Percentiles rank a stretch among this genome's conserved stretches.
These are phyloP conservation scores for Motacilla alba DNA, from an alignment of 2,113 vertebrate species.

Conservation along the genomic window DNA sequence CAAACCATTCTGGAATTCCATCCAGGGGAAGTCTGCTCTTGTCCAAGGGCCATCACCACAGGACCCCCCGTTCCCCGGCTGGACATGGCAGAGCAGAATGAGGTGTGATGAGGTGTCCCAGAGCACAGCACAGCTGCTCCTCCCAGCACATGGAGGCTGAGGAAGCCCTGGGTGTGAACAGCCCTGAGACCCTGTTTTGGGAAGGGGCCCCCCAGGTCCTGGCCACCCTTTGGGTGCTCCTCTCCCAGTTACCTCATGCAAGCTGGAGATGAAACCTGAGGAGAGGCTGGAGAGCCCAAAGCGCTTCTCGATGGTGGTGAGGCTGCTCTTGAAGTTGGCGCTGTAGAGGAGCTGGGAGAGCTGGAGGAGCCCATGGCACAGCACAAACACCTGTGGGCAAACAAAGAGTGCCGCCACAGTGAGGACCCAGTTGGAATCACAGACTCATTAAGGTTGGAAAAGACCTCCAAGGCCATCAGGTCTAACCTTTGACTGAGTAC, in stretches of 20 bases:
- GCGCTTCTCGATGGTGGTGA: conserved; percentile 94
- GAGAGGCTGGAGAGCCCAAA: conserved; percentile 94
- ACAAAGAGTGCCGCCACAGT: background rate
- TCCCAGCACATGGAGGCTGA: accelerated
- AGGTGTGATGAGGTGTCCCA: background rate
- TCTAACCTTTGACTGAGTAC: background rate
- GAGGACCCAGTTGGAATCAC: background rate
- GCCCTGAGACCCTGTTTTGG: background rate
- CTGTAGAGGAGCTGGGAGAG: conserved; percentile 93
- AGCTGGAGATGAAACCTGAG: conserved; percentile 92
- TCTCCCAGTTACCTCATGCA: conserved; percentile 85
- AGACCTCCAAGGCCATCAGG: background rate
- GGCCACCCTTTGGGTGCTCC: background rate
- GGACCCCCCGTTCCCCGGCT: accelerated
- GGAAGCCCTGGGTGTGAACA: background rate
- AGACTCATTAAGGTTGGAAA: background rate
- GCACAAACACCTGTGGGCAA: conserved; percentile 84
- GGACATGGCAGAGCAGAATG: background rate
- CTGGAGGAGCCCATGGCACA: conserved; percentile 92
- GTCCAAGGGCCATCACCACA: background rate
- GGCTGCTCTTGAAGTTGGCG: conserved; percentile 95
- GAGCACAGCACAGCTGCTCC: background rate
- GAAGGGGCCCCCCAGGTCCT: background rate
- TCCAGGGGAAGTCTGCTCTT: background rate
- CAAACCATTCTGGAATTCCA: background rate